A percentile compares a stretch with the other conserved stretches of the same genome.
phyloP scores from a whole-genome alignment of 1,140 invertebrate species.

The Acromyrmex echinatior region DNA sequence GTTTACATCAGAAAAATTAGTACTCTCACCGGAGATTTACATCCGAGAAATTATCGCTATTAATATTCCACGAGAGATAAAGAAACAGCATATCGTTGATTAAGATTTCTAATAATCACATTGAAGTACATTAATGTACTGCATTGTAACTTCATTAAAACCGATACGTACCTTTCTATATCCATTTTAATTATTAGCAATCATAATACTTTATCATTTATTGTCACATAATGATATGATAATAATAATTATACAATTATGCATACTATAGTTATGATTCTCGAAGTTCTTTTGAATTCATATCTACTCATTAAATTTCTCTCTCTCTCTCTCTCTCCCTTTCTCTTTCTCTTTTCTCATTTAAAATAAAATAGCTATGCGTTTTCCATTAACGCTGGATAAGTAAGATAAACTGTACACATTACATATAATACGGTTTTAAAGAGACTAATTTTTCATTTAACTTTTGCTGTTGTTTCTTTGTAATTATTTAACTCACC shows the following conservation, averaged over 20 bases:
- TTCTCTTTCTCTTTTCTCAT: neutral
- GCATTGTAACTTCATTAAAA: neutral
- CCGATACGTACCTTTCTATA: neutral
- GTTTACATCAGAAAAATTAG: constrained; percentile 36
- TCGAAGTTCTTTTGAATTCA: neutral
- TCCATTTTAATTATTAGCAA: neutral
- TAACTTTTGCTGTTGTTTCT: neutral
- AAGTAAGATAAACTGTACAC: neutral
- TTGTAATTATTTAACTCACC: constrained; percentile 18
- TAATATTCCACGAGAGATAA: constrained; percentile 13
- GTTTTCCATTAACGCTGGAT: neutral
- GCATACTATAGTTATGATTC: neutral
- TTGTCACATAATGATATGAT: neutral
- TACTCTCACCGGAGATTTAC: constrained; percentile 18
- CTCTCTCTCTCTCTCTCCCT: neutral
- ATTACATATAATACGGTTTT: neutral
- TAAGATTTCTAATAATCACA: constrained; percentile 33
- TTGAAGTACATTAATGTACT: neutral
- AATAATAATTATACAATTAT: neutral
- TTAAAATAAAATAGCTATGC: neutral
- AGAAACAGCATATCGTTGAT: constrained; percentile 4
- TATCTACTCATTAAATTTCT: neutral
- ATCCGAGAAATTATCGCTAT: constrained; percentile 22
- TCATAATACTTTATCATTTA: neutral
- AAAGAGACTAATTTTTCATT: neutral